Percentiles rank a stretch among this genome's conserved stretches.
phyloP scores from a whole-genome alignment of 2,797 vertebrate genomes.

The Thamnophis elegans region DNA sequence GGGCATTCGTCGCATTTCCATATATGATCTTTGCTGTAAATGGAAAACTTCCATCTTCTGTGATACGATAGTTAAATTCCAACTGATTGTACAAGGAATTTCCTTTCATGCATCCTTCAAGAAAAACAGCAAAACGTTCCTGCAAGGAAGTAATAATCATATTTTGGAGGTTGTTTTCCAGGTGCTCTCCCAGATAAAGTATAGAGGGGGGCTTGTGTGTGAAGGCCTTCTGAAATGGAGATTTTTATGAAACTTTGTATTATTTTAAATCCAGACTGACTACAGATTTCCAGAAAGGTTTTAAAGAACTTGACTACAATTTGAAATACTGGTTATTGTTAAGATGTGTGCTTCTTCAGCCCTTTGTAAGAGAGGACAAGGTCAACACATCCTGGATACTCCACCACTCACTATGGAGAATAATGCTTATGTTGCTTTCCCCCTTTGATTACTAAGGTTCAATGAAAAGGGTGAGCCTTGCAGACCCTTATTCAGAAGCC shows the following conservation, averaged over 20 bases:
- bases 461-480: background rate
- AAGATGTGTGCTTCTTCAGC: background rate
- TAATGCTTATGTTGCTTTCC: background rate
- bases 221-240: background rate
- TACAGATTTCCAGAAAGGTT: background rate
- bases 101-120: slow-evolving; percentile 77
- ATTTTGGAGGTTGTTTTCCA: background rate
- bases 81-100: slow-evolving; percentile 80
- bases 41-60: slow-evolving; percentile 10
- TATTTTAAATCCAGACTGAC: no score
- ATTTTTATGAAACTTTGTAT: background rate
- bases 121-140: slow-evolving; percentile 69
- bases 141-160: slow-evolving; percentile 48
- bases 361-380: no score
- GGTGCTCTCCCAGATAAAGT: background rate
- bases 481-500: background rate
- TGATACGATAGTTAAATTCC: slow-evolving; percentile 71
- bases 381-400: no score
- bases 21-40: slow-evolving; percentile 78
- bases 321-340: background rate
- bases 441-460: background rate
- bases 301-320: background rate
- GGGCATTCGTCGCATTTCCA: slow-evolving; percentile 67
- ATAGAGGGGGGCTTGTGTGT: background rate
- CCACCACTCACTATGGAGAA: no score